A percentile compares a stretch with the other conserved stretches of the same genome.
phyloP scores from a whole-genome alignment of 2,888 invertebrate species.

The Diadromus collaris region DNA sequence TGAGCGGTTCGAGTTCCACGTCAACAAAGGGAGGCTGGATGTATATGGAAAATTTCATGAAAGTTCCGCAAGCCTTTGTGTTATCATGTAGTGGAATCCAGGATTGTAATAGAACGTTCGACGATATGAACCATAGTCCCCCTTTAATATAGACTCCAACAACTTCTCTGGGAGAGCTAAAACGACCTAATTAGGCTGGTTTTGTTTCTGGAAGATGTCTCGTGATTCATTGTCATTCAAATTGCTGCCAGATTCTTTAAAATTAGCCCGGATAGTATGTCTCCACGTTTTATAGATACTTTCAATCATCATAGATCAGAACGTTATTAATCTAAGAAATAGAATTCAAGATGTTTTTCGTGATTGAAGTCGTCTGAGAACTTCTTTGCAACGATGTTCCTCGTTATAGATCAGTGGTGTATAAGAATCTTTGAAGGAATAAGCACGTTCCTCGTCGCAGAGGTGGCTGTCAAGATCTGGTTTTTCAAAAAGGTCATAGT shows the following conservation, averaged over 20 bases:
- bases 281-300: background rate
- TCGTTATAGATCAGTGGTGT: background rate
- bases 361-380: background rate
- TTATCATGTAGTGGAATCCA: no score
- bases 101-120: background rate
- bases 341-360: background rate
- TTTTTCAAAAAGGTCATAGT: slow-evolving; percentile 29
- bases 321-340: background rate
- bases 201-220: background rate
- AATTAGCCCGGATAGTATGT: background rate
- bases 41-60: slow-evolving; percentile 6
- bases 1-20: background rate
- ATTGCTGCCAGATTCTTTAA: background rate
- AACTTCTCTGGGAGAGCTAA: background rate
- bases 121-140: background rate
- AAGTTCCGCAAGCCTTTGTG: background rate
- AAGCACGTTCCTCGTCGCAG: background rate
- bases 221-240: background rate
- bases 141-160: background rate
- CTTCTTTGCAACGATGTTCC: background rate
- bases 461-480: background rate
- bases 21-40: slow-evolving; percentile 18
- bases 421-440: slow-evolving; percentile 3
- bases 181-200: background rate
- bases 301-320: background rate